Evolutionary conservation across 2,113 vertebrate genomes (phyloP).

Genomic region (Neotoma lepida): DNA sequence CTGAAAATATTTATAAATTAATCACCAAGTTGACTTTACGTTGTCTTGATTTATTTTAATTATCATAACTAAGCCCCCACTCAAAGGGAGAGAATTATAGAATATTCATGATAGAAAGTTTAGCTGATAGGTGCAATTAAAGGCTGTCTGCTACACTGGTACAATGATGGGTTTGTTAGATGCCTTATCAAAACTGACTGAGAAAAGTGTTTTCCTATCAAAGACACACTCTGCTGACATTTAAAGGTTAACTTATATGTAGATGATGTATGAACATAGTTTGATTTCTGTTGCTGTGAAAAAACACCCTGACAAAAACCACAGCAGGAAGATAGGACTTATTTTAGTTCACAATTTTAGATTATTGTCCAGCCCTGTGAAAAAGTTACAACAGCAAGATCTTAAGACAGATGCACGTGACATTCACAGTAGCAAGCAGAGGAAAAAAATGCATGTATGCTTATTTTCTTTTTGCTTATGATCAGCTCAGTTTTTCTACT

Average conservation of each 20-base stretch:
- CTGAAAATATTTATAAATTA: not conserved
- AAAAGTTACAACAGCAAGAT: not conserved
- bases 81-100: not conserved
- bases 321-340: not conserved
- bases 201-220: constrained; percentile 9
- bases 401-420: not conserved
- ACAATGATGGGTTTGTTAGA: not conserved
- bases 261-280: not conserved
- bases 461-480: not conserved
- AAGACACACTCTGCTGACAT: not conserved
- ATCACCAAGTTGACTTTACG: not conserved
- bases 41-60: not conserved
- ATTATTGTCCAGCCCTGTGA: not conserved
- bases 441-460: no score
- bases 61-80: not conserved
- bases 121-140: not conserved
- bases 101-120: not conserved
- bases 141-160: not conserved
- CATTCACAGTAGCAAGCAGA: not conserved
- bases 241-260: not conserved
- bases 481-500: not conserved
- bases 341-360: not conserved
- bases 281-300: not conserved
- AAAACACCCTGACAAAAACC: not conserved
- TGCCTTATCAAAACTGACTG: constrained; percentile 16